Percentiles rank a stretch among this genome's conserved stretches.
These are phyloP conservation scores for Nannospalax galili DNA, from an alignment of 2,113 vertebrate genomes.

Conservation along the genomic window DNA sequence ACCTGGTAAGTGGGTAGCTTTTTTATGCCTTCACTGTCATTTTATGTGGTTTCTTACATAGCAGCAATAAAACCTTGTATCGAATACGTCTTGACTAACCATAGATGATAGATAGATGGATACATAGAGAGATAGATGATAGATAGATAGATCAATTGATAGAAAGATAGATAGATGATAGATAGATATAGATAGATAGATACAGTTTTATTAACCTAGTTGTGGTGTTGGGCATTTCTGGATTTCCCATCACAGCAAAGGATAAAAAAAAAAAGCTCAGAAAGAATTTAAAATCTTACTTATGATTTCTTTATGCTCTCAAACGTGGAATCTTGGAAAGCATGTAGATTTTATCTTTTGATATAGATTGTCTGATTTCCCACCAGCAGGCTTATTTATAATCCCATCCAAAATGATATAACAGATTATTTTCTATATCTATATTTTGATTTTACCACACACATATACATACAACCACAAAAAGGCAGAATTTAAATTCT, in stretches of 20 bases:
- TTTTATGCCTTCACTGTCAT: slow-evolving; percentile 29
- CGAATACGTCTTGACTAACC: not conserved
- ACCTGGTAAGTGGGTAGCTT: not conserved
- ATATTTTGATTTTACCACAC: not conserved
- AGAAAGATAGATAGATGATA: too few relatives aligned
- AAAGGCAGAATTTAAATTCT: slow-evolving; percentile 2
- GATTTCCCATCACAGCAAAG: not conserved
- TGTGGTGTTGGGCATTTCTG: not conserved
- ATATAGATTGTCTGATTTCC: not conserved
- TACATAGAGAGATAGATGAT: too few relatives aligned
- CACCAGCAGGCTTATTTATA: not conserved
- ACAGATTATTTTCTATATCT: not conserved
- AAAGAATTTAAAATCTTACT: not conserved
- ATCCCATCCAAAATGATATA: not conserved
- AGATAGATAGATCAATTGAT: too few relatives aligned
- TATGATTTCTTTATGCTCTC: slow-evolving; percentile 40
- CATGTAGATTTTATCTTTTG: not conserved
- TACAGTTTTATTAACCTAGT: slow-evolving; percentile 26
- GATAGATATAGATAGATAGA: not conserved
- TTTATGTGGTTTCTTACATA: not conserved
- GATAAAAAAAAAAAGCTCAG: not conserved
- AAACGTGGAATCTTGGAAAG: not conserved
- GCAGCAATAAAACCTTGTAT: slow-evolving; percentile 24
- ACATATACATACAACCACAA: not conserved
- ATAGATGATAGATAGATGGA: too few relatives aligned